phyloP scores from a whole-genome alignment of 2,797 vertebrate species.

The Lacerta bilineata region DNA sequence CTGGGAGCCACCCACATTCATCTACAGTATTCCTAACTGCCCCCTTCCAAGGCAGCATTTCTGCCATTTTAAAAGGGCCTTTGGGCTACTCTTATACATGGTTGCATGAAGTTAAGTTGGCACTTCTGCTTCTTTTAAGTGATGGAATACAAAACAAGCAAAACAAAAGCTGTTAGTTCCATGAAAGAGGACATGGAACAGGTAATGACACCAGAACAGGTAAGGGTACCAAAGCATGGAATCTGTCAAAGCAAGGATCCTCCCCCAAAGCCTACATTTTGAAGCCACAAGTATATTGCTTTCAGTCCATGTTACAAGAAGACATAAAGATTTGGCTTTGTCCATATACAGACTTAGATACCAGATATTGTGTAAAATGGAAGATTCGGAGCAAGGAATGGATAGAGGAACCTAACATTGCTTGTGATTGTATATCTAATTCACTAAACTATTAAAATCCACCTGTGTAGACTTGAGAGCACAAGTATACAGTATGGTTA shows the following conservation, averaged over 20 bases:
- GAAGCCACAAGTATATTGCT: background rate
- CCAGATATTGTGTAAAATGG: background rate
- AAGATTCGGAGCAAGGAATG: background rate
- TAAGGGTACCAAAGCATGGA: background rate
- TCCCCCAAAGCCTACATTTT: background rate
- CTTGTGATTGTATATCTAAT: background rate
- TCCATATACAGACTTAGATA: background rate
- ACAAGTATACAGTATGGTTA: background rate
- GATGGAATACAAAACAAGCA: background rate
- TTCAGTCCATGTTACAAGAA: background rate
- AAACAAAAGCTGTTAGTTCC: background rate
- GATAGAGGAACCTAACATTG: background rate
- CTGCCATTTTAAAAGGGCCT: background rate
- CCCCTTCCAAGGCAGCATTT: background rate
- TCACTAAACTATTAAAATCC: background rate
- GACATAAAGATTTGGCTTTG: background rate
- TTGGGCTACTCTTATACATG: background rate
- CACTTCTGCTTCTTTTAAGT: background rate
- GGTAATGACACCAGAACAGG: background rate
- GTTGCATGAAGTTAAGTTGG: background rate
- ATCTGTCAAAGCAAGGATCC: slow-evolving; percentile 5
- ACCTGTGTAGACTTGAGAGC: background rate
- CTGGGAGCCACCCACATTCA: background rate
- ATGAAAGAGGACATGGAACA: background rate
- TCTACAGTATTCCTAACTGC: background rate